phyloP scores from a whole-genome alignment of 1,140 invertebrate genomes.

The Eumaeus atala region DNA sequence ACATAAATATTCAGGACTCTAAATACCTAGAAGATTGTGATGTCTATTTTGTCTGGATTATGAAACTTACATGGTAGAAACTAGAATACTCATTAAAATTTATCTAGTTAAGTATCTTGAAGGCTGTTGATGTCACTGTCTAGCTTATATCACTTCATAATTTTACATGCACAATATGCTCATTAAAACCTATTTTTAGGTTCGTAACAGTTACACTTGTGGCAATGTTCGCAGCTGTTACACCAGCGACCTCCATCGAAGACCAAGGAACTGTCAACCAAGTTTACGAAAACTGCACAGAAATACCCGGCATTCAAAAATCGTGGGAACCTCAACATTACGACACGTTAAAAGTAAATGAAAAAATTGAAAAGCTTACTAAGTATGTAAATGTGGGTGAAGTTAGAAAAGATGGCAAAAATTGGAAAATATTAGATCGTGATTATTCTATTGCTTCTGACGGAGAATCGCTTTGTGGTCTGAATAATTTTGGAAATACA shows the following conservation, averaged over 20 bases:
- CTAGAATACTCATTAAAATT: no score
- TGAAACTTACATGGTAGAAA: no score
- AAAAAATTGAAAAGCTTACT: slow-evolving; percentile 68
- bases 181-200: slow-evolving; percentile 33
- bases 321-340: slow-evolving; percentile 32
- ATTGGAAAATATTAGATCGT: slow-evolving; percentile 48
- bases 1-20: no score
- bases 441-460: slow-evolving; percentile 27
- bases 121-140: no score
- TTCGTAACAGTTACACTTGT: slow-evolving; percentile 54
- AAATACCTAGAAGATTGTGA: no score
- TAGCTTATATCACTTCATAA: no score
- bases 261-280: slow-evolving; percentile 40
- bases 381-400: slow-evolving; percentile 50
- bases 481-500: slow-evolving; percentile 39
- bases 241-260: slow-evolving; percentile 29
- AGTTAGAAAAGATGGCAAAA: slow-evolving; percentile 34
- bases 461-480: slow-evolving; percentile 29
- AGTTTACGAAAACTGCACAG: slow-evolving; percentile 26
- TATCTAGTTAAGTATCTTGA: no score
- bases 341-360: slow-evolving; percentile 35
- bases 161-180: no score
- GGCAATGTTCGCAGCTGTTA: slow-evolving; percentile 60
- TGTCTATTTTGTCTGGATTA: no score
- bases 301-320: slow-evolving; percentile 37